Evolutionary conservation across 1,140 invertebrate genomes (phyloP), one percentile per base, ranked within the genome.

Genomic region (Andrena cerasifolii): DNA sequence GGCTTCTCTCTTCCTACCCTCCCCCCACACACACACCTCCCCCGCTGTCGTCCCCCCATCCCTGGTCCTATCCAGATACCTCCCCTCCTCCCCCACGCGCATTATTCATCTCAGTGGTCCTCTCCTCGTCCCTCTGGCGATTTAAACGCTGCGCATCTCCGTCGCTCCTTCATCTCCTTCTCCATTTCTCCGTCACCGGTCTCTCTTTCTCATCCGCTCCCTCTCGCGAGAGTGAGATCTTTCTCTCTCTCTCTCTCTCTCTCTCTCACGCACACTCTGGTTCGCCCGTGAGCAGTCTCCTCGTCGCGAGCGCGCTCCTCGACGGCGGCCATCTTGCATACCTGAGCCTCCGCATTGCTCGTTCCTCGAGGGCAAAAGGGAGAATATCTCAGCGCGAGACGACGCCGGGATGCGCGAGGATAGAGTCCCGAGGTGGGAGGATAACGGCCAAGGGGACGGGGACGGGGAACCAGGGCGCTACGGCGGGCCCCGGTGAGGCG

Each of bases 311-410:
- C 56, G 59, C 71, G 68, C 65, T 82, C 63, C 73, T 78, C 54
- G 40, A 14, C 47, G 77, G 70, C 92, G 89, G 92, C 91, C 92
- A 93, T 93, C 91, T 93, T 92, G 91, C 87, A 92, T 93, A 92
- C 91, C 91, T 92, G 89, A 92, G 91, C 88, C 91, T 91, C 90
- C 90, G 91, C 92, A 92, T 92, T 92, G 92, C 92, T 92, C 89
- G 89, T 92, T 92, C 91, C 91, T 92, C 86, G 91, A 92, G 91
- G 92, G 92, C 91, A 93, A 93, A 92, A 93, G 92, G 91, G 92
- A 92, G 91, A 92, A 92, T 92, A 92, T 92, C 90, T 92, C 87
- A 87, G 87, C 84, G 88, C 84, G 84, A 86, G 85, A 88, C 84
- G 86, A 79, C 76, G 80, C 63, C 61, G 85, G 84, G 83, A 79